A percentile compares a stretch with the other conserved stretches of the same genome.
Evolutionary conservation across 1,140 invertebrate species (phyloP).

Genomic region (Diploscapter pachys): DNA sequence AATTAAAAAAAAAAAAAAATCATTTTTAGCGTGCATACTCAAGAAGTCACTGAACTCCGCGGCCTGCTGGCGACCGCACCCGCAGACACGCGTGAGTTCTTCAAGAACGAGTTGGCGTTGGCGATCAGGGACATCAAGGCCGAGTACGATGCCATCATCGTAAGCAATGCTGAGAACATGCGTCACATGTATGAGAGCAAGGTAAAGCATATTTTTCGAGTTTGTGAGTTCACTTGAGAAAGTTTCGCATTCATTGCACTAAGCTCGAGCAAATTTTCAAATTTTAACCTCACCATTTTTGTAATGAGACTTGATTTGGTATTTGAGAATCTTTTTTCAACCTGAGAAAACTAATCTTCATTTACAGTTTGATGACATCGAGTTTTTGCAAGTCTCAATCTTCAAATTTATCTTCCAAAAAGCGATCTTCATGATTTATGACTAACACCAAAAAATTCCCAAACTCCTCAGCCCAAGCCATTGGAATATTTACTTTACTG

Average conservation of each 20-base stretch:
- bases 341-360: too few species aligned
- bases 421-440: too few species aligned
- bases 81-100: slow-evolving; percentile 41
- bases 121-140: slow-evolving; percentile 62
- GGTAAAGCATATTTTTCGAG: neutral
- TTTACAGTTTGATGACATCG: too few species aligned
- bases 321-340: too few species aligned
- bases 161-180: slow-evolving; percentile 55
- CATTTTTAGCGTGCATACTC: slow-evolving; percentile 23
- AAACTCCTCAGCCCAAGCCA: too few species aligned
- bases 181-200: slow-evolving; percentile 34
- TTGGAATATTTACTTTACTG: too few species aligned
- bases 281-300: neutral
- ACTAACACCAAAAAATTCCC: too few species aligned
- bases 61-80: slow-evolving; percentile 59
- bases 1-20: too few species aligned
- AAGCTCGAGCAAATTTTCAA: slow-evolving; percentile 17
- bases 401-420: too few species aligned
- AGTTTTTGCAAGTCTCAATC: too few species aligned
- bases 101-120: slow-evolving; percentile 61
- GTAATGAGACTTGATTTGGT: neutral
- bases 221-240: too few species aligned
- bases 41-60: slow-evolving; percentile 62
- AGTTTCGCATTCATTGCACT: neutral
- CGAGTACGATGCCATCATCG: slow-evolving; percentile 61